A percentile compares a stretch with the other conserved stretches of the same genome.
Evolutionary conservation across 2,113 vertebrate species (phyloP).

Genomic region (Corapipo altera): DNA sequence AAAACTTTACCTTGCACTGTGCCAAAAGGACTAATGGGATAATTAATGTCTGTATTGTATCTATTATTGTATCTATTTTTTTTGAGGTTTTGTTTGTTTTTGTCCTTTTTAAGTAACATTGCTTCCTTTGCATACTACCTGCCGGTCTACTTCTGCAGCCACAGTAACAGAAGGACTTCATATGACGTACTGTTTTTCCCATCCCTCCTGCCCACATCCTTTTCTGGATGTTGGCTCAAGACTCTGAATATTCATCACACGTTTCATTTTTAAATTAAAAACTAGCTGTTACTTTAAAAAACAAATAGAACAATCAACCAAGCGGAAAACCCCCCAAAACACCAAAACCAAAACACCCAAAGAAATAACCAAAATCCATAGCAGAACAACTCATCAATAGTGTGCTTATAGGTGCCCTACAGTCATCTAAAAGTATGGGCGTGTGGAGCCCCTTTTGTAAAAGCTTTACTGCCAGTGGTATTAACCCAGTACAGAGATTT

Average conservation of each 20-base stretch:
- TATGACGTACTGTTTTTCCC: neutral
- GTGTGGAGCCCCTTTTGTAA: neutral
- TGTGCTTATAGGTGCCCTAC: accelerated
- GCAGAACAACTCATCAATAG: accelerated
- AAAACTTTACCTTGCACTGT: conserved; percentile 4
- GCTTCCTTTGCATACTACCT: neutral
- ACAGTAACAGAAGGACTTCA: neutral
- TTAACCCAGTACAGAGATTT: neutral
- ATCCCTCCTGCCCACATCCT: neutral
- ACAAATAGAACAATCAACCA: neutral
- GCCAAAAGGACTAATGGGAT: neutral
- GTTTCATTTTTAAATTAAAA: neutral
- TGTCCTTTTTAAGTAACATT: neutral
- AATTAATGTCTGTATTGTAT: neutral
- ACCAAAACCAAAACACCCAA: neutral
- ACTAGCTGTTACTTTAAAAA: neutral
- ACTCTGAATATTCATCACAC: neutral
- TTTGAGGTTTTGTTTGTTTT: neutral
- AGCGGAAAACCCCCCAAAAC: neutral
- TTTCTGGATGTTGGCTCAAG: neutral
- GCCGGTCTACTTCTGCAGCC: neutral
- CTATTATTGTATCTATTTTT: neutral
- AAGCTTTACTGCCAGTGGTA: neutral
- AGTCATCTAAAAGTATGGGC: neutral
- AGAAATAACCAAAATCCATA: accelerated